A percentile compares a stretch with the other conserved stretches of the same genome.
These are phyloP conservation scores for Alethe diademata DNA, from an alignment of 2,113 vertebrate species.

Conservation along the genomic window DNA sequence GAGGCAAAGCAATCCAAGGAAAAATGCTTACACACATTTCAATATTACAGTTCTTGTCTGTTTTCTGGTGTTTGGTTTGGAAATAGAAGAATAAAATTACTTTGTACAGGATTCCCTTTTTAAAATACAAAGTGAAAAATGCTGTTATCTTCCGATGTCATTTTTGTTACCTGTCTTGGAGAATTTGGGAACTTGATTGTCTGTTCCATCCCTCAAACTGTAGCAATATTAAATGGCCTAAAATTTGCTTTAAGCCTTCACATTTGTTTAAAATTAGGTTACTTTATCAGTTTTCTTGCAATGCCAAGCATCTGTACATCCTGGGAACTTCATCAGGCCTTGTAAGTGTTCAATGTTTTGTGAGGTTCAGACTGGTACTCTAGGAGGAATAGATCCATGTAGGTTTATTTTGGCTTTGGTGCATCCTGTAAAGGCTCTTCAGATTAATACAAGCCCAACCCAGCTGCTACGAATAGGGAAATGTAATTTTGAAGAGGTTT, in stretches of 20 bases:
- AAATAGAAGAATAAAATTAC: not conserved
- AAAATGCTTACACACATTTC: rapidly evolving
- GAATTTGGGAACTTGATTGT: not conserved
- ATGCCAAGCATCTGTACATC: not conserved
- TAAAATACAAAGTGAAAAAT: not conserved
- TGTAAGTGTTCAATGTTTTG: not conserved
- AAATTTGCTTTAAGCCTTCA: not conserved
- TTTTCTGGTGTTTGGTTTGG: not conserved
- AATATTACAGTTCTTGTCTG: not conserved
- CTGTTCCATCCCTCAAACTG: not conserved
- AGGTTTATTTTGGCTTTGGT: not conserved
- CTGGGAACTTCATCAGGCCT: not conserved
- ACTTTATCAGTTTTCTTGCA: not conserved
- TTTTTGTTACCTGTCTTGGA: not conserved
- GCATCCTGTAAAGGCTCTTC: not conserved
- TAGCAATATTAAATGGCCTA: not conserved
- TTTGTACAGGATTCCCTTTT: not conserved
- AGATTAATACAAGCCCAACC: not conserved
- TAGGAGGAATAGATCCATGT: not conserved
- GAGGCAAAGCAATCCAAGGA: not conserved
- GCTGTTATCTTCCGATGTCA: rapidly evolving
- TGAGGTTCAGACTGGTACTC: not conserved
- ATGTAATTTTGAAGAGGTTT: not conserved
- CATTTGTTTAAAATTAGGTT: not conserved
- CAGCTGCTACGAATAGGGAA: not conserved